Evolutionary conservation across 2,797 vertebrate species (phyloP).

Genomic region (Galaxias olidus): DNA sequence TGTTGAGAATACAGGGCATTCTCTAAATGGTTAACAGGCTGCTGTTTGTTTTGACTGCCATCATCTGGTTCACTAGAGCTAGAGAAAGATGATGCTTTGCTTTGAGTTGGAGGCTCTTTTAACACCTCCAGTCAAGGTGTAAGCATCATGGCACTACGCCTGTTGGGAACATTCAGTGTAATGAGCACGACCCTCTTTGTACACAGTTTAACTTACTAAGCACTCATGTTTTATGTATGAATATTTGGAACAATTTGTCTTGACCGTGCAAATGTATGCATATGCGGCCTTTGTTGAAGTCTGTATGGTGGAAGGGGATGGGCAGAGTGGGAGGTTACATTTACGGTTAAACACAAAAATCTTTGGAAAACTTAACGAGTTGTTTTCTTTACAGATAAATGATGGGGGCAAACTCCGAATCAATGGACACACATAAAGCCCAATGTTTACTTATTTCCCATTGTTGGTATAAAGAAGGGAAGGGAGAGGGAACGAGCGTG

Average conservation of each 20-base stretch:
- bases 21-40: conserved; percentile 20
- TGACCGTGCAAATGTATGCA: not conserved
- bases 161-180: conserved; percentile 24
- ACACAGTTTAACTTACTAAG: conserved; percentile 27
- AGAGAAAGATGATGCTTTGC: conserved; percentile 28
- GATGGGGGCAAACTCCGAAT: too few relatives aligned
- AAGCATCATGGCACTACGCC: too few relatives aligned
- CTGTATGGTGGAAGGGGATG: not conserved
- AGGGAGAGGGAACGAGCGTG: conserved; percentile 34
- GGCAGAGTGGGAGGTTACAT: conserved; percentile 9
- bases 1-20: conserved; percentile 21
- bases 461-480: conserved; percentile 17
- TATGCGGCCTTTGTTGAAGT: not conserved
- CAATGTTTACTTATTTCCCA: conserved; percentile 8
- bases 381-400: not conserved
- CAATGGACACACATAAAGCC: conserved; percentile 36
- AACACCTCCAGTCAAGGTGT: conserved; percentile 33
- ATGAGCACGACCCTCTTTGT: conserved; percentile 23
- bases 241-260: conserved; percentile 18
- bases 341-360: not conserved
- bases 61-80: conserved; percentile 30
- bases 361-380: not conserved
- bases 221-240: conserved; percentile 38
- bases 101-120: conserved; percentile 22
- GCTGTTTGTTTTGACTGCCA: conserved; percentile 39